Evolutionary conservation across 2,113 vertebrate genomes (phyloP).

Genomic region (Heliornis fulica): DNA sequence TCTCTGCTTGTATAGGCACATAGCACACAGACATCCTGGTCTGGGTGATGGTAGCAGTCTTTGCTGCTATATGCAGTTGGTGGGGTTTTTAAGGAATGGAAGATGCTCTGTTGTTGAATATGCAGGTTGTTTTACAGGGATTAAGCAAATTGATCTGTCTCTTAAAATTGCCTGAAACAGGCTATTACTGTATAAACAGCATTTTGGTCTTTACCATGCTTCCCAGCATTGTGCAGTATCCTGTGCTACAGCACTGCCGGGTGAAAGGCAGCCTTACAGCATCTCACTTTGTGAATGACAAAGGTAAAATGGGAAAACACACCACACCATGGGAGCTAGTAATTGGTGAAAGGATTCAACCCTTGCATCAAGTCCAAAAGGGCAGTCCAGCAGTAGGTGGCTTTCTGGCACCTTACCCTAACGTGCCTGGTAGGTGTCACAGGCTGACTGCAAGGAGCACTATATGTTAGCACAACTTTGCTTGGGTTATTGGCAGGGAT

Average conservation of each 20-base stretch:
- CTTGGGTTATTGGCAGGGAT: background rate
- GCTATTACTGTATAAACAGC: background rate
- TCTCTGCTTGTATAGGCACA: background rate
- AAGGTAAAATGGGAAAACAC: background rate
- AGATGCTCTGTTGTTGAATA: background rate
- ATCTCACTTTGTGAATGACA: background rate
- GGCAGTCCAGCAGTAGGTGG: no score
- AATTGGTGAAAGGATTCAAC: background rate
- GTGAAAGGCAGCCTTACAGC: background rate
- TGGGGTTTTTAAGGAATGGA: background rate
- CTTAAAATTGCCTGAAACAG: background rate
- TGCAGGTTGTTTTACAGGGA: background rate
- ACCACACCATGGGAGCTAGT: background rate
- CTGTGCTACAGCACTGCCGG: background rate
- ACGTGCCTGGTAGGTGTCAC: rapidly evolving
- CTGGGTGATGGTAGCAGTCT: background rate
- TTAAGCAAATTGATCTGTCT: background rate
- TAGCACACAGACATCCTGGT: background rate
- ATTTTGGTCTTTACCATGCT: background rate
- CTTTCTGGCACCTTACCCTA: no score
- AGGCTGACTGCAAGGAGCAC: background rate
- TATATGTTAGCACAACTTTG: background rate
- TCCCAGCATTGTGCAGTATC: background rate
- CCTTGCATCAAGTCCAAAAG: background rate
- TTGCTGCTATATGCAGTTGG: background rate